Evolutionary conservation across 2,888 invertebrate species (phyloP).

Genomic region (Chironomus riparius): DNA sequence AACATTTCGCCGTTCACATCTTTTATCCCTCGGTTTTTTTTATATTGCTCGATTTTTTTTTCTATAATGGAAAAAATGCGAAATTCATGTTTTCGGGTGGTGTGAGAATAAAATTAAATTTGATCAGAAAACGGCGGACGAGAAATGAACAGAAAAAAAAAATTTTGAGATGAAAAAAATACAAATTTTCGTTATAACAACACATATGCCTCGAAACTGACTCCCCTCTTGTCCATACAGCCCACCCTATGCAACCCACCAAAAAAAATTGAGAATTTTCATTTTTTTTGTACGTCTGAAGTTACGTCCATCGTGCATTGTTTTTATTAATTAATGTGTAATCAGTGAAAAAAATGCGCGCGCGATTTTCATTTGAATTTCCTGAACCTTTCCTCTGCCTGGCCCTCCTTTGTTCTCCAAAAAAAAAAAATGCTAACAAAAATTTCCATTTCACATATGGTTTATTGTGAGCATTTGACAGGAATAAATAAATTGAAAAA

Average conservation of each 20-base stretch:
- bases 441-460: too few species aligned
- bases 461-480: too few species aligned
- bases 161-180: neutral
- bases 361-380: neutral
- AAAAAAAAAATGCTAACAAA: too few species aligned
- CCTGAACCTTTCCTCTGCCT: too few species aligned
- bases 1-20: too few species aligned
- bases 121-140: neutral
- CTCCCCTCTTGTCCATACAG: too few species aligned
- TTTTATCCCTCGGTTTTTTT: neutral
- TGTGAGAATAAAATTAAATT: neutral
- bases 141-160: neutral
- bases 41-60: neutral
- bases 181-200: neutral
- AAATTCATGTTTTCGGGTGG: neutral
- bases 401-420: too few species aligned
- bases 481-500: too few species aligned
- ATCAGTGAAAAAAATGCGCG: conserved; percentile 6
- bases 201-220: too few species aligned
- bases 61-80: too few species aligned
- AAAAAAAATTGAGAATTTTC: neutral
- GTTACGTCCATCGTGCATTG: neutral
- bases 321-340: conserved; percentile 6
- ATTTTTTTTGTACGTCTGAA: neutral
- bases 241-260: too few species aligned